These are phyloP conservation scores for Megaptera novaeangliae DNA, from an alignment of 2,113 vertebrate genomes.

Conservation along the genomic window DNA sequence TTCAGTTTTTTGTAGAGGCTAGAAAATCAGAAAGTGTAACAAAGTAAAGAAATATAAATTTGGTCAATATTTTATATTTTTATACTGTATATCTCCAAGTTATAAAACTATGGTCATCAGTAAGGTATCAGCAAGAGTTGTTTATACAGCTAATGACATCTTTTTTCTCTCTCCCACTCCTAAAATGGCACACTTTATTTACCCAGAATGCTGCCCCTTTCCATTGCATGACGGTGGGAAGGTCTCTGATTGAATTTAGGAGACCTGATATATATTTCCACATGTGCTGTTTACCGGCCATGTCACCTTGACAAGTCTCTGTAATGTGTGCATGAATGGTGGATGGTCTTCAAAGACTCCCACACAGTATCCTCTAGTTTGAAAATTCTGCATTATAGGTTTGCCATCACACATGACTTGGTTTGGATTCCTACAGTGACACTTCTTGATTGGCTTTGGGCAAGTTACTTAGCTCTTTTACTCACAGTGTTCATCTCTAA, in stretches of 20 bases:
- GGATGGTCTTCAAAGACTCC: neutral
- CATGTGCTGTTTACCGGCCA: neutral
- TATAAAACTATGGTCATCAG: neutral
- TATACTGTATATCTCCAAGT: neutral
- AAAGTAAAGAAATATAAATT: neutral
- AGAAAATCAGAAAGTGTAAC: neutral
- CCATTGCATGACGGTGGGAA: too few relatives aligned
- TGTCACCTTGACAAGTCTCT: neutral
- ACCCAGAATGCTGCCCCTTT: neutral
- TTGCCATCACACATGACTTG: neutral
- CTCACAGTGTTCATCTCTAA: neutral
- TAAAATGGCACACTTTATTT: neutral
- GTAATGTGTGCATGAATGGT: neutral
- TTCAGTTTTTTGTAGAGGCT: neutral
- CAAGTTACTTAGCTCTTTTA: neutral
- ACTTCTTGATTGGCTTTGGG: neutral
- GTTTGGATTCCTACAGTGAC: neutral
- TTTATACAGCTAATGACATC: accelerated
- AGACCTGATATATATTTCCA: neutral
- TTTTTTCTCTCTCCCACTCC: neutral
- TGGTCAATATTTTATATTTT: neutral
- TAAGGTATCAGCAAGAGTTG: neutral
- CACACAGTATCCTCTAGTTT: neutral
- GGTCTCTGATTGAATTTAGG: neutral
- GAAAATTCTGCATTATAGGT: neutral